Conservation (phyloP, 2,888 invertebrate species). For the Andrena flavipes region DNA sequence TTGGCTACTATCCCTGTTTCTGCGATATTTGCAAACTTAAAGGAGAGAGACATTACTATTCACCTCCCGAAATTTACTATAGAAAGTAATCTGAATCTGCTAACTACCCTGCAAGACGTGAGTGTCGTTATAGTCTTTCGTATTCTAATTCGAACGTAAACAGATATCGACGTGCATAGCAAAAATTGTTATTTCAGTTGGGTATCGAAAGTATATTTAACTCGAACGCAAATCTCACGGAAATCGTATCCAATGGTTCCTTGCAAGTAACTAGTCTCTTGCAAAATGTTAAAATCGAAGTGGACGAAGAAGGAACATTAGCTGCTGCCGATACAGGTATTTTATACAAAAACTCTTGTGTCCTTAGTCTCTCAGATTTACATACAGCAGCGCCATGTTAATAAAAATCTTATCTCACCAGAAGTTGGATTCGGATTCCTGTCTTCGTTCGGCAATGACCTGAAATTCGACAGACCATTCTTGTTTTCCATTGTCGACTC, state of each 20-base stretch:
- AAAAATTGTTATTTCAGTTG: slow-evolving; percentile 85
- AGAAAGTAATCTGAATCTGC: slow-evolving; percentile 86
- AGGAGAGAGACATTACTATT: slow-evolving; percentile 86
- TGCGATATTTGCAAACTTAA: slow-evolving; percentile 85
- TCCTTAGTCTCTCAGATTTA: neutral
- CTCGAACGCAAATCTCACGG: slow-evolving; percentile 86
- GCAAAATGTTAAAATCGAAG: slow-evolving; percentile 88
- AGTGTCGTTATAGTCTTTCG: slow-evolving; percentile 73
- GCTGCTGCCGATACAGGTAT: slow-evolving; percentile 88
- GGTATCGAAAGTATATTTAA: slow-evolving; percentile 87
- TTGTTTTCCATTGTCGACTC: slow-evolving; percentile 88
- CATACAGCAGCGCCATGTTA: neutral
- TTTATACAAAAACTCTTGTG: neutral
- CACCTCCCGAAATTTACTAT: slow-evolving; percentile 88
- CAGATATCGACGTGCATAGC: neutral
- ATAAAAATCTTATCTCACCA: slow-evolving; percentile 12
- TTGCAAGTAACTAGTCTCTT: slow-evolving; percentile 86
- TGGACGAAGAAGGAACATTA: slow-evolving; percentile 89
- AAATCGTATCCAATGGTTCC: slow-evolving; percentile 85
- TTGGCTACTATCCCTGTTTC: slow-evolving; percentile 86
- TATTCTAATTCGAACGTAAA: neutral
- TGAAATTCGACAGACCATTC: slow-evolving; percentile 88
- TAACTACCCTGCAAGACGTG: slow-evolving; percentile 85
- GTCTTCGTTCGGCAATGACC: slow-evolving; percentile 81
- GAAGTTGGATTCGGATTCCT: slow-evolving; percentile 75